These are phyloP conservation scores for Silurus asotus DNA, from an alignment of 2,113 vertebrate genomes.

Conservation along the genomic window DNA sequence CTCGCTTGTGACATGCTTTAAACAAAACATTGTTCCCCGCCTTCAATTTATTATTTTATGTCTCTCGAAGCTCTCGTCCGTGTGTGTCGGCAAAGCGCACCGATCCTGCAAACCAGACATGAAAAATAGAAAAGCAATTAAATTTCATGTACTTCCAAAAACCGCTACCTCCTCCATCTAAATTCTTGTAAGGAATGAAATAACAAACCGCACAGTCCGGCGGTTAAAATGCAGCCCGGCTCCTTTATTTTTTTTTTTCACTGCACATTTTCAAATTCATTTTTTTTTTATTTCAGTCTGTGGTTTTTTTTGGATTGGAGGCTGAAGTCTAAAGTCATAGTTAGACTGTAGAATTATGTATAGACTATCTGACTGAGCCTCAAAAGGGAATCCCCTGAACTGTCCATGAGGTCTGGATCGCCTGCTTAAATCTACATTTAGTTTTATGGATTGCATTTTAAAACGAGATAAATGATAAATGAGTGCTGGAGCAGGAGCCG, in stretches of 20 bases:
- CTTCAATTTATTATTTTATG: conserved; percentile 3
- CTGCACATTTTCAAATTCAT: conserved; percentile 63
- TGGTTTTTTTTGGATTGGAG: conserved; percentile 58
- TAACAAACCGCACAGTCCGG: conserved; percentile 68
- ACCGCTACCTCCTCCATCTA: conserved; percentile 46
- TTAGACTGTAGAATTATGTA: conserved; percentile 63
- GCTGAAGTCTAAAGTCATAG: conserved; percentile 59
- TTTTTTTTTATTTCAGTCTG: conserved; percentile 55
- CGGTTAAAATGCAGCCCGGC: conserved; percentile 64
- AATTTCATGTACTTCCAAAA: conserved; percentile 58
- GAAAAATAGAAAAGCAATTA: conserved; percentile 54
- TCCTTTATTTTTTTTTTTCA: conserved; percentile 61
- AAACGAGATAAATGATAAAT: background rate
- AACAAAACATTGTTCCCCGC: background rate
- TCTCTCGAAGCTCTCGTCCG: conserved; percentile 28
- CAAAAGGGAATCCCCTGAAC: conserved; percentile 52
- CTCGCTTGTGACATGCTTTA: background rate
- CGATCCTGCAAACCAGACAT: conserved; percentile 51
- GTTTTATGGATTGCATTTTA: conserved; percentile 7
- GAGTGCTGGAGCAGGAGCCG: background rate
- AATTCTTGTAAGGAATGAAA: conserved; percentile 65
- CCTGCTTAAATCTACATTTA: conserved; percentile 26
- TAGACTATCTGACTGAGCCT: conserved; percentile 51
- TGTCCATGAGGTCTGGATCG: conserved; percentile 52
- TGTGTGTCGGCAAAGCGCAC: conserved; percentile 52